phyloP scores from a whole-genome alignment of 2,888 invertebrate genomes.

The Smittia aterrima region DNA sequence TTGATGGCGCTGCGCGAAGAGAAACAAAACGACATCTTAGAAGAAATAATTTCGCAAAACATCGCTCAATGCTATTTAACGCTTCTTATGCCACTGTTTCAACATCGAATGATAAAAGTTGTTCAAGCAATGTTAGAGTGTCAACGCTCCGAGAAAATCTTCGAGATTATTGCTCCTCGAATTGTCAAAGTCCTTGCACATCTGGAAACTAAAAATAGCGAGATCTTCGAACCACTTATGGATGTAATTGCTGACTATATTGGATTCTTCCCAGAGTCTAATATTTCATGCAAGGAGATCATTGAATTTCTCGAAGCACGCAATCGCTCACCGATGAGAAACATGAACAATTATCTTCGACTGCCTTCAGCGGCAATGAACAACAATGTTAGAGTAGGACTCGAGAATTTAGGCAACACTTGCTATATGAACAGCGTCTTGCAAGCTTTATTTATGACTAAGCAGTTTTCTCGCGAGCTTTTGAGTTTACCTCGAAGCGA shows the following conservation, averaged over 20 bases:
- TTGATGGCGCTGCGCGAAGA: background rate
- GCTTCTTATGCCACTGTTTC: slow-evolving; percentile 58
- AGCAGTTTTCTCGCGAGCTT: slow-evolving; percentile 71
- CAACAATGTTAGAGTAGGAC: slow-evolving; percentile 60
- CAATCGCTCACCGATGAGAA: slow-evolving; percentile 55
- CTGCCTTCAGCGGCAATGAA: slow-evolving; percentile 43
- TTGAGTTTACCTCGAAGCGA: slow-evolving; percentile 58
- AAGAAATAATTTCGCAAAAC: slow-evolving; percentile 62
- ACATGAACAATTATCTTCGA: slow-evolving; percentile 48
- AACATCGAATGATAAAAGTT: slow-evolving; percentile 61
- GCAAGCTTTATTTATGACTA: slow-evolving; percentile 79
- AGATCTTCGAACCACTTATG: slow-evolving; percentile 8
- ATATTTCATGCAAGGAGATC: slow-evolving; percentile 51
- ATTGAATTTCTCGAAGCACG: slow-evolving; percentile 48
- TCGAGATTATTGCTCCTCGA: slow-evolving; percentile 52
- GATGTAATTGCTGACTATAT: slow-evolving; percentile 12
- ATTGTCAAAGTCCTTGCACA: slow-evolving; percentile 57
- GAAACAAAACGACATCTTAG: slow-evolving; percentile 54
- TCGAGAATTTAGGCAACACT: slow-evolving; percentile 81
- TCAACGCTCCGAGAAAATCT: slow-evolving; percentile 50
- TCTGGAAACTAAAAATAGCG: background rate
- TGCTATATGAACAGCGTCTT: slow-evolving; percentile 88
- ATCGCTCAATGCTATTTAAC: slow-evolving; percentile 61
- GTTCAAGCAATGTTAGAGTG: slow-evolving; percentile 62
- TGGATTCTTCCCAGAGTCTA: background rate